Conservation (phyloP, 2,113 vertebrate genomes). For the Vombatus ursinus region DNA sequence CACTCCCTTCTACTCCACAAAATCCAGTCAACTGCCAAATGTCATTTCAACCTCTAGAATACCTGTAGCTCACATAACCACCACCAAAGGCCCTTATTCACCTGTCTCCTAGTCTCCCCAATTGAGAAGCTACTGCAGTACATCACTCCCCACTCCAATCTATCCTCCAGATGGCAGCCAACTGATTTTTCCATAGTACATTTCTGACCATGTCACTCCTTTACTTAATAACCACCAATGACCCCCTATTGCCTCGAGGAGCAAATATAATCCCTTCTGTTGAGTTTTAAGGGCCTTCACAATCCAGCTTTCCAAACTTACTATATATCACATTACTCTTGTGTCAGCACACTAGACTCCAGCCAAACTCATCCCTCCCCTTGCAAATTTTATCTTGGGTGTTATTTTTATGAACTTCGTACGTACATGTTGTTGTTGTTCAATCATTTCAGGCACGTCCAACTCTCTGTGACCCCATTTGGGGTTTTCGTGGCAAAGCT, state of each 20-base stretch:
- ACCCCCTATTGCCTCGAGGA: neutral
- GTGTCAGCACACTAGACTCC: neutral
- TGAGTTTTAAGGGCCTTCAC: neutral
- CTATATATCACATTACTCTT: neutral
- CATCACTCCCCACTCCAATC: neutral
- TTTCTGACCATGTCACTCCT: constrained; percentile 23
- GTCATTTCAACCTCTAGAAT: neutral
- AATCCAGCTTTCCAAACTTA: neutral
- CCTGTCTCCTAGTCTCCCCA: constrained; percentile 25
- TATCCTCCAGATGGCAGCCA: constrained; percentile 4
- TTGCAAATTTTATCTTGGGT: neutral
- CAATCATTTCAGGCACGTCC: neutral
- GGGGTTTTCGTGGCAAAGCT: neutral
- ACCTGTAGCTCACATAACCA: constrained; percentile 24
- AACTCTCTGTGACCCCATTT: neutral
- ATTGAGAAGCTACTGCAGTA: neutral
- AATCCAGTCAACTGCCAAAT: neutral
- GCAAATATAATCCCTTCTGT: neutral
- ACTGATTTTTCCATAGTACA: constrained; percentile 41
- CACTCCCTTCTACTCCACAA: neutral
- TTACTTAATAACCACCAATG: neutral
- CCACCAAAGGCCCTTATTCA: neutral
- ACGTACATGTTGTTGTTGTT: neutral
- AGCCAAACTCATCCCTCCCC: too few relatives aligned
- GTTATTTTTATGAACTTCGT: neutral